Conservation (phyloP, 2,113 vertebrate species). For the Choloepus hoffmanni region DNA sequence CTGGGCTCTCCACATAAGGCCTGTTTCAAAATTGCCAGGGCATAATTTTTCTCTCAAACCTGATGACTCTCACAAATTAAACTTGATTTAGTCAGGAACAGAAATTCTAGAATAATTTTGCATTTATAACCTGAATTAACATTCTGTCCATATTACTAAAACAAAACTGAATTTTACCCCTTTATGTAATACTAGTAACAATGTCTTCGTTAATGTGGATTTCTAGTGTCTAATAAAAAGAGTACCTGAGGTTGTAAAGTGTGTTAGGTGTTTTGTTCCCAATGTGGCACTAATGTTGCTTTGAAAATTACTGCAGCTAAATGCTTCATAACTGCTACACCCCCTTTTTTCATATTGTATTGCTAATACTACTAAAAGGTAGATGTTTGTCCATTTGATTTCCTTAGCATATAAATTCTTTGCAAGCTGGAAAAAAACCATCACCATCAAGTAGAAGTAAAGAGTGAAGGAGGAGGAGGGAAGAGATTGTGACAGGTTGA, state of each 20-base stretch:
- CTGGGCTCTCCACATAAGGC: background rate
- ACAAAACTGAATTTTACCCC: background rate
- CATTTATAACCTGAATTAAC: conserved; percentile 16
- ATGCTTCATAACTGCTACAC: background rate
- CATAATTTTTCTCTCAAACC: conserved; percentile 32
- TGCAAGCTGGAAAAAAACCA: background rate
- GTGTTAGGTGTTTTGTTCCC: background rate
- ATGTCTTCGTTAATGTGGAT: conserved; percentile 34
- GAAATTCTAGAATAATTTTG: conserved; percentile 38
- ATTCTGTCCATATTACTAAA: conserved; percentile 33
- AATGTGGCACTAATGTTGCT: background rate
- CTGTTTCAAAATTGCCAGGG: conserved; percentile 32
- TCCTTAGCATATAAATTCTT: conserved; percentile 10
- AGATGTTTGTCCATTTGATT: background rate
- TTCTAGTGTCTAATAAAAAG: conserved; percentile 12
- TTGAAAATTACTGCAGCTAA: conserved; percentile 45
- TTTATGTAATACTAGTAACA: background rate
- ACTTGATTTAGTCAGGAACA: conserved; percentile 41
- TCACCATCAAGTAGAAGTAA: conserved; percentile 8
- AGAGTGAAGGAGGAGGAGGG: background rate
- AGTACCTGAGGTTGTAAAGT: background rate
- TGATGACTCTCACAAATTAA: conserved; percentile 15
- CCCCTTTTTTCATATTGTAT: conserved; percentile 7
- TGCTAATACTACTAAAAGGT: background rate
- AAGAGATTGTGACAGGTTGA: background rate